Evolutionary conservation across 2,113 vertebrate species (phyloP).

Genomic region (Capricornis sumatraensis): DNA sequence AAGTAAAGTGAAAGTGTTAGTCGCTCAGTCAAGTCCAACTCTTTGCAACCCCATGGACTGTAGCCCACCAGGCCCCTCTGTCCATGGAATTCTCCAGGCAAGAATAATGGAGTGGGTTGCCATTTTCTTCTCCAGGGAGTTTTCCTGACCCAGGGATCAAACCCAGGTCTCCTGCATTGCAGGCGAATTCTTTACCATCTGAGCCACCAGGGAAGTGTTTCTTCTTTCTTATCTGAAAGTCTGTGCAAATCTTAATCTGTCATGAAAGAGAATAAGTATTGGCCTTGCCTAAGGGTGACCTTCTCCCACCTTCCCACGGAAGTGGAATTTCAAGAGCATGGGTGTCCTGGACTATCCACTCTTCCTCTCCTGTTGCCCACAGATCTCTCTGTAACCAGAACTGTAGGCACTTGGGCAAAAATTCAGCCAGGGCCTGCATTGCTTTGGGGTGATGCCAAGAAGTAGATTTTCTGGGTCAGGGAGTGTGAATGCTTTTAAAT

Average conservation of each 20-base stretch:
- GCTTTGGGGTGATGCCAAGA: conserved; percentile 48
- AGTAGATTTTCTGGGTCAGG: conserved; percentile 61
- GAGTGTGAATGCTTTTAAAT: conserved; percentile 46
- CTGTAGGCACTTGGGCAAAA: background rate
- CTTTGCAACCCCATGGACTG: background rate
- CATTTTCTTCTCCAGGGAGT: background rate
- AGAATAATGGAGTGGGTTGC: background rate
- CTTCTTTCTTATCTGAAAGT: background rate
- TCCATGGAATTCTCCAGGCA: background rate
- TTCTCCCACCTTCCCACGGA: background rate
- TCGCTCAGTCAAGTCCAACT: background rate
- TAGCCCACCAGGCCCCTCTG: background rate
- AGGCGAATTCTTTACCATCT: background rate
- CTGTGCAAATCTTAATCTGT: background rate
- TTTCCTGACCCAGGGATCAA: background rate
- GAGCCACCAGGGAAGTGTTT: background rate
- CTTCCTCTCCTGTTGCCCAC: background rate
- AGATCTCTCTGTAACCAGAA: conserved; percentile 10
- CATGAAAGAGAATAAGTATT: background rate
- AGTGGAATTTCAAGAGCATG: background rate
- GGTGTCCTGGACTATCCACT: background rate
- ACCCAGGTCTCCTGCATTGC: background rate
- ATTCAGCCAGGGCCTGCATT: conserved; percentile 15
- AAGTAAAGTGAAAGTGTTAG: background rate
- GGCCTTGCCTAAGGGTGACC: background rate